These are phyloP conservation scores for Nomada fucata DNA, from an alignment of 2,888 invertebrate genomes.

Conservation along the genomic window DNA sequence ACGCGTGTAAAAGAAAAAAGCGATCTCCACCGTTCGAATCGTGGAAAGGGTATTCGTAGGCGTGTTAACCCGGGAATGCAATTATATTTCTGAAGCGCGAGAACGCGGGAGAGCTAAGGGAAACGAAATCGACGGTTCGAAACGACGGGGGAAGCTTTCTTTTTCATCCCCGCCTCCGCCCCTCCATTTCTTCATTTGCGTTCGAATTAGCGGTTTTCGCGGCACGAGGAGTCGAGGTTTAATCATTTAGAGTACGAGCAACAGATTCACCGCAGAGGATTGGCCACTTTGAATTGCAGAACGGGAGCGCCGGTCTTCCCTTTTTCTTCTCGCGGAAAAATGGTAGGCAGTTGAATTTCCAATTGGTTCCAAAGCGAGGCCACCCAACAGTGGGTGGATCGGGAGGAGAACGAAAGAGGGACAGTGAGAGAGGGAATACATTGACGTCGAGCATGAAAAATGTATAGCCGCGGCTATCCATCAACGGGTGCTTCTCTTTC, in stretches of 20 bases:
- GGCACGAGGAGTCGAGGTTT: constrained; percentile 14
- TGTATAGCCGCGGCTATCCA: constrained; percentile 48
- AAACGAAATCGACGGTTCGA: not conserved
- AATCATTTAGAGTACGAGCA: constrained; percentile 35
- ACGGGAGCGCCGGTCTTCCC: constrained; percentile 2
- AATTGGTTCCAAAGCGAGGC: constrained; percentile 33
- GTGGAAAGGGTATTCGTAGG: not conserved
- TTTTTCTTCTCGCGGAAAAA: constrained; percentile 37
- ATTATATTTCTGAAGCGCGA: not conserved
- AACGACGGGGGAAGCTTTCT: not conserved
- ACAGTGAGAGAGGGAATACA: constrained; percentile 9
- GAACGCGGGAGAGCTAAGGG: not conserved
- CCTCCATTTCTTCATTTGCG: constrained; percentile 4
- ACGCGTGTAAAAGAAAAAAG: not conserved
- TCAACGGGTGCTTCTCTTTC: constrained; percentile 38
- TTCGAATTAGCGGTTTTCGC: not conserved
- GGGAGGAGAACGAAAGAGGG: too few species aligned
- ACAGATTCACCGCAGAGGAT: constrained; percentile 44
- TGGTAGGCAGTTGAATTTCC: constrained; percentile 61
- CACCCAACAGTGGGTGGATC: not conserved
- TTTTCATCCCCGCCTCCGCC: not conserved
- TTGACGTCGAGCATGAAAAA: constrained; percentile 57
- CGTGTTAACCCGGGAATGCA: not conserved
- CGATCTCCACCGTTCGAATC: not conserved
- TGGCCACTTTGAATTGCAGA: constrained; percentile 53